A percentile compares a stretch with the other conserved stretches of the same genome.
These are phyloP conservation scores for Gymnogyps californianus DNA, from an alignment of 2,113 vertebrate species.

Conservation along the genomic window DNA sequence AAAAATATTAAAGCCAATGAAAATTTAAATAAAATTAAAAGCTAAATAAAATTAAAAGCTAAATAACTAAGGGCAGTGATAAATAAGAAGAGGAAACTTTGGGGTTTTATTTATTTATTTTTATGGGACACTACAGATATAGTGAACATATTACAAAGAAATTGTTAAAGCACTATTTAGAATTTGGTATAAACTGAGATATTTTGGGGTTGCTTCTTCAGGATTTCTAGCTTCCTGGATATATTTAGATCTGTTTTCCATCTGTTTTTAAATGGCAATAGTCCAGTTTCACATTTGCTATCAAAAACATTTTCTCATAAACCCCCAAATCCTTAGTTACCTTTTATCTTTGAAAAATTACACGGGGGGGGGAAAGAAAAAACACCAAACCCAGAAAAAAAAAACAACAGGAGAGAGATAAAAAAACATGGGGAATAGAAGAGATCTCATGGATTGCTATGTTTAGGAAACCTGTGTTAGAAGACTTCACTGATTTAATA, in stretches of 20 bases:
- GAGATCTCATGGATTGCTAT: not conserved
- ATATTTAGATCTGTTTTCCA: not conserved
- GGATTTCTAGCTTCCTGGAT: not conserved
- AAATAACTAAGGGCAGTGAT: not conserved
- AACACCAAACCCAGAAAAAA: not conserved
- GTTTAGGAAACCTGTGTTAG: not conserved
- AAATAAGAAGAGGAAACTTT: not conserved
- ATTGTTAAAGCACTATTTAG: not conserved
- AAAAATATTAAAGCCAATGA: not conserved
- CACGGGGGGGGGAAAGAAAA: rapidly evolving
- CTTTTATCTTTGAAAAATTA: not conserved
- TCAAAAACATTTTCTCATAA: not conserved
- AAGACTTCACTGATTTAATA: not conserved
- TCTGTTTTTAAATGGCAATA: not conserved
- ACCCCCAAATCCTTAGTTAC: not conserved
- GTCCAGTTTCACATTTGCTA: not conserved
- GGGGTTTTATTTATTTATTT: not conserved
- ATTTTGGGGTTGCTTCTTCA: not conserved
- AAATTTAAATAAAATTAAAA: not conserved
- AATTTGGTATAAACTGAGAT: not conserved
- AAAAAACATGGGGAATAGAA: not conserved
- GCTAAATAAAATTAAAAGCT: not conserved
- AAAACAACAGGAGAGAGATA: not conserved
- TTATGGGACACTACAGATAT: no score
- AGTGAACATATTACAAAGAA: not conserved